Evolutionary conservation across 2,797 vertebrate species (phyloP).

Genomic region (Anguilla pacifica): DNA sequence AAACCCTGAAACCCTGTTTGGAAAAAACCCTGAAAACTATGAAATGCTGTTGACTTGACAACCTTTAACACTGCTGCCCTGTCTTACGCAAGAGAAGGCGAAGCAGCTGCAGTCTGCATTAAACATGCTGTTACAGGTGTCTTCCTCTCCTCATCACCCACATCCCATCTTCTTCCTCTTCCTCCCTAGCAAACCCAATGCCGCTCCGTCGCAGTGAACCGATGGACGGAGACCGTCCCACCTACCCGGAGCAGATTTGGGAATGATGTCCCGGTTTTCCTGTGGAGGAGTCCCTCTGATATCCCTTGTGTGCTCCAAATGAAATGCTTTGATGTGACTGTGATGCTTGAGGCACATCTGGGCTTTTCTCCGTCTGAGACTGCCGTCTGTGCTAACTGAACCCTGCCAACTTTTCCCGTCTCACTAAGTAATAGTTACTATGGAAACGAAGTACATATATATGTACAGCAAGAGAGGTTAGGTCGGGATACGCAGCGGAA

Average conservation of each 20-base stretch:
- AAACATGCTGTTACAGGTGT: not conserved
- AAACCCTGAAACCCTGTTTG: not conserved
- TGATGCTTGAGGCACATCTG: slow-evolving; percentile 63
- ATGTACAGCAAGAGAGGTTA: slow-evolving; percentile 59
- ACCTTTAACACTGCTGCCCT: slow-evolving; percentile 6
- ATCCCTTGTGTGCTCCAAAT: slow-evolving; percentile 65
- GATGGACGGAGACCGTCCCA: slow-evolving; percentile 14
- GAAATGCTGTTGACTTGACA: not conserved
- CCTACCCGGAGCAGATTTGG: slow-evolving; percentile 13
- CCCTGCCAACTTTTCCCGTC: slow-evolving; percentile 65
- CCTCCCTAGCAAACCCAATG: not conserved
- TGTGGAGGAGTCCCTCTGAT: slow-evolving; percentile 66
- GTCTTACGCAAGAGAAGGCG: not conserved
- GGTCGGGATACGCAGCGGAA: slow-evolving; percentile 66
- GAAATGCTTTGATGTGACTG: slow-evolving; percentile 65
- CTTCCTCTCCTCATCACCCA: slow-evolving; percentile 10
- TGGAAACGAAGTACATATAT: slow-evolving; percentile 76
- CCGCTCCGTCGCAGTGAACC: not conserved
- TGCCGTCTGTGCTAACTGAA: slow-evolving; percentile 70
- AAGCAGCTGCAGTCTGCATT: not conserved
- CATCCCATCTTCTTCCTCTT: not conserved
- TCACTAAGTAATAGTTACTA: slow-evolving; percentile 71
- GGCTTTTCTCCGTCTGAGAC: slow-evolving; percentile 59
- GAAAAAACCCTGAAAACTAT: not conserved
- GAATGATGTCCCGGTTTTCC: slow-evolving; percentile 44